These are phyloP conservation scores for Nycticryphes semicollaris DNA, from an alignment of 2,113 vertebrate species.

Conservation along the genomic window DNA sequence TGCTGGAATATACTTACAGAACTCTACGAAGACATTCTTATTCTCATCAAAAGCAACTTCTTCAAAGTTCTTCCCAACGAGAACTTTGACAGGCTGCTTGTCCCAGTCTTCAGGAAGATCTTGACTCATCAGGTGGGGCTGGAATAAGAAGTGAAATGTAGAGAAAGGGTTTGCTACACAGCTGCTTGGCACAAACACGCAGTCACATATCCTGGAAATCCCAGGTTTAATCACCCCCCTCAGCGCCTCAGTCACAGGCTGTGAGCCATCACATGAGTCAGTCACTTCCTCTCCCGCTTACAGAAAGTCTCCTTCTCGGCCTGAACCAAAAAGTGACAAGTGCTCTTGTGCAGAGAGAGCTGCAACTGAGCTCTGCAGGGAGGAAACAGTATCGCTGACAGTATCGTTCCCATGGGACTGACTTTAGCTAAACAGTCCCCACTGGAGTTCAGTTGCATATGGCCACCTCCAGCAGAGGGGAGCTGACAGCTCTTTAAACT, in stretches of 20 bases:
- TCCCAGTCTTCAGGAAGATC: conserved; percentile 97
- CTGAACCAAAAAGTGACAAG: neutral
- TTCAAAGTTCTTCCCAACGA: conserved; percentile 97
- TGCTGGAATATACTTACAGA: conserved; percentile 84
- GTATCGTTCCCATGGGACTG: neutral
- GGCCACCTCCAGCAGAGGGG: neutral
- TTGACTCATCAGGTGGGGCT: conserved; percentile 98
- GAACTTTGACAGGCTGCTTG: conserved; percentile 88
- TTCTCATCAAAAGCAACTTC: conserved; percentile 88
- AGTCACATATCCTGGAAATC: neutral
- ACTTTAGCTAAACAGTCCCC: neutral
- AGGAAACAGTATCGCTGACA: neutral
- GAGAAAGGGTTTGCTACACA: neutral
- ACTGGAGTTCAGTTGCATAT: neutral
- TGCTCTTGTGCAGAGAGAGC: neutral
- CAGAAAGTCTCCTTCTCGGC: neutral
- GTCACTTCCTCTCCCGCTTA: neutral
- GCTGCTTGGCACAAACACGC: neutral
- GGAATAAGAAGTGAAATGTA: neutral
- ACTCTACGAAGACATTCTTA: conserved; percentile 96
- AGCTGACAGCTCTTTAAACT: neutral
- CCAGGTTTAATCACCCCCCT: neutral
- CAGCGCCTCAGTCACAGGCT: neutral
- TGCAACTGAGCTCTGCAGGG: neutral
- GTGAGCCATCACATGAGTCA: neutral